These are phyloP conservation scores for Druceiella hillmani DNA, from an alignment of 2,888 invertebrate species.

Conservation along the genomic window DNA sequence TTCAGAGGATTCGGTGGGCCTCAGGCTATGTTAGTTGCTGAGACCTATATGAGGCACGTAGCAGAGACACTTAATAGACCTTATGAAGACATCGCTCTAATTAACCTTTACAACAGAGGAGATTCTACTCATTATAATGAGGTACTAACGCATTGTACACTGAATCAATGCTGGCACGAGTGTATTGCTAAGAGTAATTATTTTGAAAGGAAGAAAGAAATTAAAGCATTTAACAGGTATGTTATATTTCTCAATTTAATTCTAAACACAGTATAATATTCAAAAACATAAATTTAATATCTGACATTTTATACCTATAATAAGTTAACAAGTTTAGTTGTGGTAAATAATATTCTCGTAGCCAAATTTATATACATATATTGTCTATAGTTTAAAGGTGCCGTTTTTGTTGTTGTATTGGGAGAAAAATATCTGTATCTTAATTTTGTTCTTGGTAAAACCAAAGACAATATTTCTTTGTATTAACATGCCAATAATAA, in stretches of 20 bases:
- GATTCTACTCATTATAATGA: slow-evolving; percentile 76
- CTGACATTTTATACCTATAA: too few relatives aligned
- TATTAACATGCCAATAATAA: too few relatives aligned
- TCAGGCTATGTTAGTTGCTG: slow-evolving; percentile 81
- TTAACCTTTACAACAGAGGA: slow-evolving; percentile 79
- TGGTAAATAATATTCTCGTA: too few relatives aligned
- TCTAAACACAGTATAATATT: too few relatives aligned
- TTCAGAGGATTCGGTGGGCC: slow-evolving; percentile 91
- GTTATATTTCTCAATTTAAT: slow-evolving; percentile 21
- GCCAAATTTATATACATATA: too few relatives aligned
- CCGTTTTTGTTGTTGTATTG: too few relatives aligned
- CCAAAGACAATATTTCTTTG: too few relatives aligned
- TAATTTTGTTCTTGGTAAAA: too few relatives aligned
- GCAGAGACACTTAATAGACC: slow-evolving; percentile 62
- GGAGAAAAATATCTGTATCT: too few relatives aligned
- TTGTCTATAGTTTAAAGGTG: too few relatives aligned
- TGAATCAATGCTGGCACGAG: slow-evolving; percentile 71
- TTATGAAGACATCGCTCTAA: slow-evolving; percentile 55
- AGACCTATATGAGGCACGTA: slow-evolving; percentile 71
- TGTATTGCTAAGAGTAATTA: slow-evolving; percentile 64
- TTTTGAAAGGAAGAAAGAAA: slow-evolving; percentile 48
- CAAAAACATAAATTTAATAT: too few relatives aligned
- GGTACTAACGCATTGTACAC: slow-evolving; percentile 63
- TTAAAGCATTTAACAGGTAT: slow-evolving; percentile 67
- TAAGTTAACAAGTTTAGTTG: too few relatives aligned